Base-by-base conservation (phyloP, 2,797 vertebrate genomes). In the Rousettus madagascariensis region DNA sequence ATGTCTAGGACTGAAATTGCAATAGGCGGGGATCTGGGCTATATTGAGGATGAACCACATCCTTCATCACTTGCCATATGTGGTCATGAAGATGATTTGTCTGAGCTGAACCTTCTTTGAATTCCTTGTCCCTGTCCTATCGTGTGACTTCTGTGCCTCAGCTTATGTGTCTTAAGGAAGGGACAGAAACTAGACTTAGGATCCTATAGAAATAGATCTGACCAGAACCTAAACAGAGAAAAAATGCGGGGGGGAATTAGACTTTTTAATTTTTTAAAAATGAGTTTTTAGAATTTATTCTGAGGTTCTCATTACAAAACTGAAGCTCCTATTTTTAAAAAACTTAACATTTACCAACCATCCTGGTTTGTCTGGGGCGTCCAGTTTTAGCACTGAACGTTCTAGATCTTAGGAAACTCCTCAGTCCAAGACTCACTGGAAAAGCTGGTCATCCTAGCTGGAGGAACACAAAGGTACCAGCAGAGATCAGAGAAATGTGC, bases 211-310 rank as follows among this genome's bases (percentile, higher is more conserved):
- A 7, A n/a, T 22, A n/a, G 36, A 63, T 72, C 28, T 61, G 66
- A 59, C 2, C 15, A 49, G 49, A 17, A 15, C 22, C 53, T 28
- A 20, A 55, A 61, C 1, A 19, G 24, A 78, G 12, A 9, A n/a
- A 36, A 86, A 74, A 84, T n/a, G 22, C 38, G 20, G 69, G 8
- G 10, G 28, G 28, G 26, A 91, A 74, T 66, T 68, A 28, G 59
- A 72, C 5, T 69, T 91, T 43, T 66, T 28, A 28, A 22, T 43
- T 13, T 26, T n/a, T 96, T 86, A 36, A 30, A 84, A 89, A 55
- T 36, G 24, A 91, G 65, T 16, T 88, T 91, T 71, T 33, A 74
- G 33, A 96, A 69, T 83, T 82, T 77, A 75, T 63, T 86, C 51
- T 93, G 20, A 77, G 19, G 3, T 1, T 46, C 24, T 78, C 26